Base-by-base conservation (phyloP, 2,888 invertebrate species). In the Hermaeophaga mercurialis region DNA sequence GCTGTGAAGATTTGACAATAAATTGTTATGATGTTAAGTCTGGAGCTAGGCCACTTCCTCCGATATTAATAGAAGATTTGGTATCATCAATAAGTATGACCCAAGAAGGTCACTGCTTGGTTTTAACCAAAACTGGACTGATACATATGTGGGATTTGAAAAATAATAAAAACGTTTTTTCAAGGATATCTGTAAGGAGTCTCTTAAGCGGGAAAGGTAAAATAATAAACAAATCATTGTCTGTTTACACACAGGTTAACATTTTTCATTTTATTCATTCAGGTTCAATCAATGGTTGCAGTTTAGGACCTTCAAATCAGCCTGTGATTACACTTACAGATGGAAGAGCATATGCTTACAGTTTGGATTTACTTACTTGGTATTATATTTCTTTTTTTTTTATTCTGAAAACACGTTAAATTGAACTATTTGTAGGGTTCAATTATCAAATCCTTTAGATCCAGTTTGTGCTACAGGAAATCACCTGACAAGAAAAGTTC, bases 291-390 rank as follows among this genome's bases (percentile, higher is more conserved):
- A 84, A 80, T 57, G 84, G 80, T 61, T 85, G 81, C 70, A 84
- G 81, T 54, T 82, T 85, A 67, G 79, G 75, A 64, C 77, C 72
- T 69, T 80, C 89, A 9, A 87, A 90, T 60, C 85, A 88, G 72
- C 94, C 95, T 0, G 82, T 94, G 72, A 81, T 96, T 62, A 85
- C 90, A n/a, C 82, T 96, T 26, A 89, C 88, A 24, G 92, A 89
- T 72, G 92, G 93, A 17, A 87, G 89, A 73, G 90, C 93, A 1
- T 96, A 90, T 72, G 87, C 91, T 55, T 96, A 89, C 75, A 88
- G 89, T 66, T 80, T 84, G 63, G 87, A 89, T 70, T 80, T 96
- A 70, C 84, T 84, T 69, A 82, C 88, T 3, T 89, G 91, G 94
- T 86, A n/a, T n/a, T n/a, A n/a, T n/a, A n/a, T n/a, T n/a, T n/a